These are phyloP conservation scores for Tethya wilhelma DNA, from an alignment of 37 sponge, comb jelly and placozoan species.

Conservation along the genomic window DNA sequence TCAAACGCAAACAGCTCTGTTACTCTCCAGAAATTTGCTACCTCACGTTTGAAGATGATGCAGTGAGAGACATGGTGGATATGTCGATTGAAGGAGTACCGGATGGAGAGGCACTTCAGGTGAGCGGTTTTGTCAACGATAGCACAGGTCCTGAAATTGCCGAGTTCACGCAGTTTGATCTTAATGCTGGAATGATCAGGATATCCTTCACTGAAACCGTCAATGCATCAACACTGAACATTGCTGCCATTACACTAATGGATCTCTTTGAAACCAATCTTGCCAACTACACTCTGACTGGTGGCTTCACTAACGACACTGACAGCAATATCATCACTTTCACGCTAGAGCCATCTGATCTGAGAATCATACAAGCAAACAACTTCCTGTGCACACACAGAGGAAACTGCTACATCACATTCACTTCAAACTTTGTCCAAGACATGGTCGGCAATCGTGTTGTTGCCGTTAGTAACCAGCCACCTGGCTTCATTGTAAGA, in stretches of 20 bases:
- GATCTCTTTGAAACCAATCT: conserved; percentile 63
- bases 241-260: conserved; percentile 69
- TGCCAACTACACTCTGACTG: conserved; percentile 69
- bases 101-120: conserved; percentile 72
- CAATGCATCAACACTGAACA: conserved; percentile 66
- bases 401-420: conserved; percentile 88
- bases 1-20: conserved; percentile 84
- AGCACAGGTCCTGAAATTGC: conserved; percentile 67
- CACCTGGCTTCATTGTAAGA: conserved; percentile 75
- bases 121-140: conserved; percentile 63
- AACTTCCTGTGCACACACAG: conserved; percentile 77
- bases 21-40: conserved; percentile 50
- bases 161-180: conserved; percentile 79
- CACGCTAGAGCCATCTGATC: conserved; percentile 41
- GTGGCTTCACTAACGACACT: conserved; percentile 65
- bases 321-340: conserved; percentile 69
- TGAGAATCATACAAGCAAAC: conserved; percentile 55
- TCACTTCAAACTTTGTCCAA: conserved; percentile 71
- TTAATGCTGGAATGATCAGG: conserved; percentile 49
- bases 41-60: conserved; percentile 73
- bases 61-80: conserved; percentile 86
- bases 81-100: conserved; percentile 78
- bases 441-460: conserved; percentile 82
- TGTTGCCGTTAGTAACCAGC: conserved; percentile 24
- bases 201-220: conserved; percentile 90